These are phyloP conservation scores for Apamea monoglypha DNA, from an alignment of 2,888 invertebrate species.

Conservation along the genomic window DNA sequence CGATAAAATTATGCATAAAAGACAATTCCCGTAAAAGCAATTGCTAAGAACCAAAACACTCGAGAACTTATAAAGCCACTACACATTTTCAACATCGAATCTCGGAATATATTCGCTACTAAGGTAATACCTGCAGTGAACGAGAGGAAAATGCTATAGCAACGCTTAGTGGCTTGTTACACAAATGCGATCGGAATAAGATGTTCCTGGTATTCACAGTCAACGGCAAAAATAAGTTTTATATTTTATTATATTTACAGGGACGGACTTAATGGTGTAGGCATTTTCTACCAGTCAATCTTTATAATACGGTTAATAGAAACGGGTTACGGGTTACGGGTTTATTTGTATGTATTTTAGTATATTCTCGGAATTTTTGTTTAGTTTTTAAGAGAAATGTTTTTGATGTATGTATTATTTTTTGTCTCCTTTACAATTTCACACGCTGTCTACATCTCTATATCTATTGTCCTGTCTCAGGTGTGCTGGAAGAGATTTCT, in stretches of 20 bases:
- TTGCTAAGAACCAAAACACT: not conserved
- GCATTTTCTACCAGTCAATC: not conserved
- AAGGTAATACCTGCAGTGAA: conserved; percentile 7
- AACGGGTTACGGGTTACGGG: no score
- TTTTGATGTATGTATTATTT: no score
- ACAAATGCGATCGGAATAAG: conserved; percentile 23
- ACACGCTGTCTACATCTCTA: no score
- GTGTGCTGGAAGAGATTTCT: no score
- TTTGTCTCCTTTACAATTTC: no score
- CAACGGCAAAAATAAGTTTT: not conserved
- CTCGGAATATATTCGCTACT: conserved; percentile 19
- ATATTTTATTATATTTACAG: not conserved
- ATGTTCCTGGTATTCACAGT: not conserved
- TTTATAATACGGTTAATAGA: not conserved
- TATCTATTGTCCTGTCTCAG: no score
- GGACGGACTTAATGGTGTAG: not conserved
- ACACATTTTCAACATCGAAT: conserved; percentile 9
- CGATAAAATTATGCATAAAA: not conserved
- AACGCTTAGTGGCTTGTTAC: conserved; percentile 15
- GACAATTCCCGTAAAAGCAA: not conserved
- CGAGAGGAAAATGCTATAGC: conserved; percentile 23
- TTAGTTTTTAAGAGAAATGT: no score
- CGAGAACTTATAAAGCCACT: not conserved
- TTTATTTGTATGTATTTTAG: no score
- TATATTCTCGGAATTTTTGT: no score